Percentiles rank a stretch among this genome's conserved stretches.
Conservation (phyloP, 2,113 vertebrate species). For the Danionella cerebrum region DNA sequence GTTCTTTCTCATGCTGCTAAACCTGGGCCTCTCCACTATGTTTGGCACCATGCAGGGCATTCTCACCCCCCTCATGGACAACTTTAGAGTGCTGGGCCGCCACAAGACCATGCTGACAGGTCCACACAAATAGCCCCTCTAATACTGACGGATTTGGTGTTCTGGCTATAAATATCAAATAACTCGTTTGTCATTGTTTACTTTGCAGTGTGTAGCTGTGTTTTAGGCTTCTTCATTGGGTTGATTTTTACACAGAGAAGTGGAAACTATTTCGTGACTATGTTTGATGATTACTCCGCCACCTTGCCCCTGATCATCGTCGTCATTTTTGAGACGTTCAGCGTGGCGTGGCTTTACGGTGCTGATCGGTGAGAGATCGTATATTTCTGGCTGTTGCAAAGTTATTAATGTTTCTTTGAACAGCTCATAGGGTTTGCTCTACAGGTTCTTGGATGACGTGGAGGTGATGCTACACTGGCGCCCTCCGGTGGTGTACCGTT, state of each 20-base stretch:
- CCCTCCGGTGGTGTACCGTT: constrained; percentile 86
- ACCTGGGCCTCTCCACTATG: constrained; percentile 96
- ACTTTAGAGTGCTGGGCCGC: constrained; percentile 75
- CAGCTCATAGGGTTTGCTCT: neutral
- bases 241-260: constrained; percentile 93
- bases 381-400: neutral
- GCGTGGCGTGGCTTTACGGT: constrained; percentile 93
- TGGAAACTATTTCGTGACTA: constrained; percentile 97
- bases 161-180: neutral
- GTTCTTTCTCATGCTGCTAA: constrained; percentile 98
- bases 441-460: constrained; percentile 91
- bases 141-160: neutral
- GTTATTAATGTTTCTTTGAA: neutral
- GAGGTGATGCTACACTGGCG: constrained; percentile 92
- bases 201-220: constrained; percentile 77
- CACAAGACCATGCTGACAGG: constrained; percentile 61
- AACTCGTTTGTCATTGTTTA: neutral
- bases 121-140: constrained; percentile 25
- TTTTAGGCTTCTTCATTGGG: constrained; percentile 83
- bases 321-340: constrained; percentile 88
- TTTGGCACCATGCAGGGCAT: constrained; percentile 98
- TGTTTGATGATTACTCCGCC: constrained; percentile 98
- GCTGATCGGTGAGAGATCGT: constrained; percentile 81
- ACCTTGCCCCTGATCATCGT: constrained; percentile 87
- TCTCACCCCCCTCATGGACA: constrained; percentile 93